Evolutionary conservation across 2,113 vertebrate species (phyloP).

Genomic region (Sturnus vulgaris): DNA sequence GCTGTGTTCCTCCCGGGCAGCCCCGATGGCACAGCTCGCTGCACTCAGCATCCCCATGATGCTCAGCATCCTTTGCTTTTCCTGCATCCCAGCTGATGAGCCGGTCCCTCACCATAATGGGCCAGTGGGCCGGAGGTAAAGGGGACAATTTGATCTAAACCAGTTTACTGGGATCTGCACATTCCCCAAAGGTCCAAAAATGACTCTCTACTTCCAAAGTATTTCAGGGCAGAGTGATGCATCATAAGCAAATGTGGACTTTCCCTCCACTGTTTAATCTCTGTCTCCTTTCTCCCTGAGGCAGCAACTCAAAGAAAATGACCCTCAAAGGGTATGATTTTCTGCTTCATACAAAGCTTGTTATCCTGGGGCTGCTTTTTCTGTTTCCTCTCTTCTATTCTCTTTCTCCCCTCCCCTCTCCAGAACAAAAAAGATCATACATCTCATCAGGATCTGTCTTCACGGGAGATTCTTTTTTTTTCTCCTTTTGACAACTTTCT

Average conservation of each 20-base stretch:
- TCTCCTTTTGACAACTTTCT: conserved; percentile 31
- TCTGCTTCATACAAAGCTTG: conserved; percentile 46
- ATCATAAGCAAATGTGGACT: background rate
- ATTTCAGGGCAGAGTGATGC: background rate
- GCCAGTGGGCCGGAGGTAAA: background rate
- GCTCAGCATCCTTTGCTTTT: background rate
- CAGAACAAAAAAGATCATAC: conserved; percentile 33
- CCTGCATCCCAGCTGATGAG: background rate
- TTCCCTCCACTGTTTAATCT: conserved; percentile 14
- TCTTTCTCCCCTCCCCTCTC: background rate
- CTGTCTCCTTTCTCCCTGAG: conserved; percentile 31
- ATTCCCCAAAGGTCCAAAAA: background rate
- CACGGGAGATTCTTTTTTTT: background rate
- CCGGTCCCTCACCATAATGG: accelerated
- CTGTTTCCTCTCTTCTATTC: conserved; percentile 12
- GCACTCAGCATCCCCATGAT: background rate
- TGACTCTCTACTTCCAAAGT: background rate
- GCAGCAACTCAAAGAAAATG: conserved; percentile 38
- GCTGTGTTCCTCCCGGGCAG: accelerated
- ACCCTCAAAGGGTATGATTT: conserved; percentile 34
- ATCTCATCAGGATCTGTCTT: conserved; percentile 36
- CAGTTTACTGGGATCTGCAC: background rate
- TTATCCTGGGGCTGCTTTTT: conserved; percentile 46
- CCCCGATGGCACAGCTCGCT: background rate
- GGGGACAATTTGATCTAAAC: background rate